Base-by-base conservation (phyloP, 2,797 vertebrate genomes). In the Microhierax caerulescens region DNA sequence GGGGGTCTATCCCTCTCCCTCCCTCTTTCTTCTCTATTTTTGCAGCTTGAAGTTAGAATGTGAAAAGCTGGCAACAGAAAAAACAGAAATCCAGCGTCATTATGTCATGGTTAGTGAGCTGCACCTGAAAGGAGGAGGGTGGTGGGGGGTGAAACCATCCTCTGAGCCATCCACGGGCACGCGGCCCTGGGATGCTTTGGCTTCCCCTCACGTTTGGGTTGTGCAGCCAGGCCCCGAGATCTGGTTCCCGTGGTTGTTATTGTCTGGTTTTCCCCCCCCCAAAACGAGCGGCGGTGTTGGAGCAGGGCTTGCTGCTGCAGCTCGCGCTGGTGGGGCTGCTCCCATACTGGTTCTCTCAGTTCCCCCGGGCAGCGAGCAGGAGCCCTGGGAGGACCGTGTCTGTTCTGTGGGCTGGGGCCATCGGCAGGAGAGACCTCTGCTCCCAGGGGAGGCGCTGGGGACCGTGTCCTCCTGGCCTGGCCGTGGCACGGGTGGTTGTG, bases 11-110 rank as follows among this genome's bases (percentile, higher is more conserved):
- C 83, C 47, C 54, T 80, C 82, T 91, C 65, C 48, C 61, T 72
- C 56, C 76, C 76, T 70, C 87, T 81, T 11, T 88, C 83, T 94
- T 51, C 74, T 80, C 47, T 97, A 81, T 97, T 92, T 97, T 90
- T 97, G 78, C 97, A 99, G 99, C 98, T 98, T 99, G 97, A 99
- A 99, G 97, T 91, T 99, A 97, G 99, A 99, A 97, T 99, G 99
- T 97, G 99, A 99, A 98, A 99, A 99, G 95, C 98, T 99, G 98
- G 99, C 99, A 77, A 99, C 99, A 51, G 99, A 99, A 97, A 99
- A 99, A 98, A 99, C 99, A 0, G 99, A 99, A 98, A 99, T 99
- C 97, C 99, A 99, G 98, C 98, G 99, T 94, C 99, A 99, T 98
- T 99, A 99, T 89, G 99, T 99, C 97, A 99, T 99, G 99, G 99